Evolutionary conservation across 2,113 vertebrate genomes (phyloP).

Genomic region (Pedetes capensis): DNA sequence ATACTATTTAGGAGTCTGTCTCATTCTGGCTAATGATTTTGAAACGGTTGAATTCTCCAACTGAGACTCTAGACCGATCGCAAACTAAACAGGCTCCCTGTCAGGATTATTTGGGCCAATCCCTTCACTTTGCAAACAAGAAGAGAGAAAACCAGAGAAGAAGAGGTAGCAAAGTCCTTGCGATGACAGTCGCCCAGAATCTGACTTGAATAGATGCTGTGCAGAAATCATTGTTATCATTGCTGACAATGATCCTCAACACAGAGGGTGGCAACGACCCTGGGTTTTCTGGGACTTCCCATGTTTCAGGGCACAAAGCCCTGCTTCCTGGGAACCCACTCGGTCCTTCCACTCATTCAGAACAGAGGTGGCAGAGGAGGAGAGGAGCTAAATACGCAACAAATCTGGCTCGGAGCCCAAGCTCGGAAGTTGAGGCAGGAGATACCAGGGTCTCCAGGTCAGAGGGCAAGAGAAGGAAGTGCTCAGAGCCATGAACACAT

Average conservation of each 20-base stretch:
- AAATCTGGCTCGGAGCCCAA: neutral
- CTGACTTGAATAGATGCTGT: neutral
- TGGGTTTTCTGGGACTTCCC: rapidly evolving
- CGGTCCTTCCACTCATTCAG: neutral
- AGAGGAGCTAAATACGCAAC: neutral
- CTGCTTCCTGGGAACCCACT: neutral
- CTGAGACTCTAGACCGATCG: neutral
- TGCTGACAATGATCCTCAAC: rapidly evolving
- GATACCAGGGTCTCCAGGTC: neutral
- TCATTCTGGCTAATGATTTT: neutral
- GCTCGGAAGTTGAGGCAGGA: neutral
- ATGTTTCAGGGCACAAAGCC: neutral
- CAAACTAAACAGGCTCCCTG: neutral
- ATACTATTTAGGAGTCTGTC: neutral
- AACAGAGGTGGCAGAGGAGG: neutral
- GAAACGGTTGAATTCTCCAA: neutral
- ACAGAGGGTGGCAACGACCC: rapidly evolving
- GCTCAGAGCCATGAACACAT: neutral
- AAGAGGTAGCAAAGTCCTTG: neutral
- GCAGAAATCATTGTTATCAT: neutral
- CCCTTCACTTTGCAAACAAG: neutral
- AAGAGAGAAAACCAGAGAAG: neutral
- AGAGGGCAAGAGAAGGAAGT: too few species aligned
- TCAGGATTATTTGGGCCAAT: too few species aligned
- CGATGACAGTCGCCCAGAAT: neutral